phyloP scores from a whole-genome alignment of 2,113 vertebrate genomes.

The Dasyornis broadbenti region DNA sequence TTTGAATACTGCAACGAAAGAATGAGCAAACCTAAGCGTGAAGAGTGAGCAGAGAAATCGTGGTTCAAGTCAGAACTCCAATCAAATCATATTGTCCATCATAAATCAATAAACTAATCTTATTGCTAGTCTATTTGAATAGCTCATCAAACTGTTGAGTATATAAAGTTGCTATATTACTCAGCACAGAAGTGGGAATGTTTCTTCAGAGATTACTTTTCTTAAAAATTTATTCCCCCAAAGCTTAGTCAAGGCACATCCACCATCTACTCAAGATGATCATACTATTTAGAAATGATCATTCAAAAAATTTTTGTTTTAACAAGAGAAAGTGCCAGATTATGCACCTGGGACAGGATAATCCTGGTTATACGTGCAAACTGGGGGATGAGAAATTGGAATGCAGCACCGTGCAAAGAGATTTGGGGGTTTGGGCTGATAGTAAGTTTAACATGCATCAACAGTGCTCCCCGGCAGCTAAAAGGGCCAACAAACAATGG shows the following conservation, averaged over 20 bases:
- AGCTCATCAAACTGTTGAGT: neutral
- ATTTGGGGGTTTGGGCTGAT: neutral
- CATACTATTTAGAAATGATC: neutral
- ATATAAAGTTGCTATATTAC: neutral
- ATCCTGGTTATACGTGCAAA: neutral
- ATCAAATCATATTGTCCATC: neutral
- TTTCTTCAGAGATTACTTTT: neutral
- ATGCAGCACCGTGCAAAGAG: accelerated
- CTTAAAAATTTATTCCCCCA: neutral
- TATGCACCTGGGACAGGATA: neutral
- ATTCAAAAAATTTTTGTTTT: neutral
- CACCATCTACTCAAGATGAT: neutral
- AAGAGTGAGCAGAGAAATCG: neutral
- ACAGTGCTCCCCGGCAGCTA: neutral
- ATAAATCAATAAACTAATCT: neutral
- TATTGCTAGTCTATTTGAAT: neutral
- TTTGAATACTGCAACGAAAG: neutral
- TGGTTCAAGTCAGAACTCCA: neutral
- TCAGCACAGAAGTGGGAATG: neutral
- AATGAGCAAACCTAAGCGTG: neutral
- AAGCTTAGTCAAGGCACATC: neutral
- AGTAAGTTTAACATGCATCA: neutral
- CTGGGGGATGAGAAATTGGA: neutral
- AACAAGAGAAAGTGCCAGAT: neutral
- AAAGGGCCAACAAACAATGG: accelerated